Evolutionary conservation across 2,113 vertebrate species (phyloP).

Genomic region (Oenanthe melanoleuca): DNA sequence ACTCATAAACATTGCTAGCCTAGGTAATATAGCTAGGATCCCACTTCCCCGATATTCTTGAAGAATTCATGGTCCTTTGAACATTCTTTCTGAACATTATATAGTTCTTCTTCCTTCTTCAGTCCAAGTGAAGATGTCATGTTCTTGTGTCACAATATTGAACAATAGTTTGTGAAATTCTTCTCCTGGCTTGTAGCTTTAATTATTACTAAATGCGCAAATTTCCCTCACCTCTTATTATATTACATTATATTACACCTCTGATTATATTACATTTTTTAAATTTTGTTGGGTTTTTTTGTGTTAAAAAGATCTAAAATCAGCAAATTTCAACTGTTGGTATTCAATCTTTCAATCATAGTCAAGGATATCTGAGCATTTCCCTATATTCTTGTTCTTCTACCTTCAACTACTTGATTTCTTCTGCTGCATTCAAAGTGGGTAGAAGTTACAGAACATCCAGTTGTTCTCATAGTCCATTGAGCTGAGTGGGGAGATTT

Average conservation of each 20-base stretch:
- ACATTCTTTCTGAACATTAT: too few relatives aligned
- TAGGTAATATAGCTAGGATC: too few relatives aligned
- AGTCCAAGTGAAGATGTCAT: background rate
- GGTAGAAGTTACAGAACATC: background rate
- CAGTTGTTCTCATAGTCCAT: background rate
- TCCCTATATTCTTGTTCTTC: background rate
- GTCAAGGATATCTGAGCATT: background rate
- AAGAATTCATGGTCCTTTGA: too few relatives aligned
- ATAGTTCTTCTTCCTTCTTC: background rate
- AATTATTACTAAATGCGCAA: background rate
- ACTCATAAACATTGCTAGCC: too few relatives aligned
- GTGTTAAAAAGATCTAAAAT: background rate
- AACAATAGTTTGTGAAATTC: background rate
- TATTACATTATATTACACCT: background rate
- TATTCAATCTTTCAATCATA: background rate
- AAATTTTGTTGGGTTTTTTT: too few relatives aligned
- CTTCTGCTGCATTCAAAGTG: background rate
- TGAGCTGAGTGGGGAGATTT: background rate
- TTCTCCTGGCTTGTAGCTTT: background rate
- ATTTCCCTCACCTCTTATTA: background rate
- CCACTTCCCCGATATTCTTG: too few relatives aligned
- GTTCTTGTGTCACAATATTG: background rate
- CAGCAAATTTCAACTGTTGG: background rate
- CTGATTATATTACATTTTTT: background rate
- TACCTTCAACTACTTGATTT: background rate